Base-by-base conservation (phyloP, 1,140 invertebrate species). In the Drosophila nannoptera region DNA sequence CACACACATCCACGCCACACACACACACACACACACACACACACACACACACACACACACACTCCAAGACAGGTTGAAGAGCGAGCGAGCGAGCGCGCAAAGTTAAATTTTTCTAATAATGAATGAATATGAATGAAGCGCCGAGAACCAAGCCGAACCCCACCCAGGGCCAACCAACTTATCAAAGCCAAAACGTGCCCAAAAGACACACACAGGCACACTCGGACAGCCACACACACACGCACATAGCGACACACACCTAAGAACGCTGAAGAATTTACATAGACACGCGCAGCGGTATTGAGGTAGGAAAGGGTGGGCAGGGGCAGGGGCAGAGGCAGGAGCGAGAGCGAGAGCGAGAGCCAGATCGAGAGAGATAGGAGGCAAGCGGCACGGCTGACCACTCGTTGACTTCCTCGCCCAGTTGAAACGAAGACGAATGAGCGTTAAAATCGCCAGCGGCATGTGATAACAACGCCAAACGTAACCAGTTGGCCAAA, bases 101-200 rank as follows among this genome's bases (percentile, higher is more conserved):
- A 76, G 75, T 75, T 77, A 77, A 86, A 77, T 86, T 87, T 86
- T 86, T 86, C 81, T 86, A 86, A 86, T 86, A 86, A 86, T 86
- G 81, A 86, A 86, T 86, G 81, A 84, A 84, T 84, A 84, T 84
- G 81, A 84, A 84, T 86, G 81, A 86, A 81, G 77, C 65, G 66
- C 53, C 69, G 55, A 69, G 56, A 60, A 14, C 53, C 35, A 53
- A 52, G 63, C 45, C 49, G 29, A 73, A 66, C 42, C 60, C 71
- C 64, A 59, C 78, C 78, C 62, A 73, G 52, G 35, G 45, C 12
- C 78, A 61, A 63, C 61, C 54, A 73, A 82, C 81, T 80, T 84
- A 84, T 86, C 77, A 86, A 86, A 86, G 71, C 82, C 77, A 75
- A 86, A 86, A 86, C 81, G 81, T 86, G 81, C 81, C 82, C 81